phyloP scores from a whole-genome alignment of 2,113 vertebrate species.

The Pavo muticus region DNA sequence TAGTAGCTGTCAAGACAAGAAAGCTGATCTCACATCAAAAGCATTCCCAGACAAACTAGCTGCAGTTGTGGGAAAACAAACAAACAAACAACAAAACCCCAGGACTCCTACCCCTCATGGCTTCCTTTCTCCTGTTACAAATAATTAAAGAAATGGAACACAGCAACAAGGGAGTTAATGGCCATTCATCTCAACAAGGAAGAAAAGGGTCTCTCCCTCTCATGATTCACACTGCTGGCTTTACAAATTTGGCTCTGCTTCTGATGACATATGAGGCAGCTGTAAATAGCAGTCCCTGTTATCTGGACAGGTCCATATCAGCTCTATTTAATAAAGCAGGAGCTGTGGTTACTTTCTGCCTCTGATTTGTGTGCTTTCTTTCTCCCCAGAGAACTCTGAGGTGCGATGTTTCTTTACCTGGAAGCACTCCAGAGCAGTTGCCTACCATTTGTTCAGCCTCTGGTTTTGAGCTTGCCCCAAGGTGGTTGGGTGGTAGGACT shows the following conservation, averaged over 20 bases:
- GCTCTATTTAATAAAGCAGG: background rate
- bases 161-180: background rate
- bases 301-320: background rate
- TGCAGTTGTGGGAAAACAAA: background rate
- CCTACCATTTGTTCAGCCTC: slow-evolving; percentile 14
- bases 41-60: background rate
- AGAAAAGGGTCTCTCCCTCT: background rate
- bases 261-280: background rate
- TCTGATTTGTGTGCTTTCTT: background rate
- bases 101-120: background rate
- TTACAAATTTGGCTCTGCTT: background rate
- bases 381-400: background rate
- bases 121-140: background rate
- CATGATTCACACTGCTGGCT: background rate
- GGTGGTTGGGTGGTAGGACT: background rate
- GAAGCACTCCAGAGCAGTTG: background rate
- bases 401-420: background rate
- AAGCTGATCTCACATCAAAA: background rate
- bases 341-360: background rate
- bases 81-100: background rate
- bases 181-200: background rate
- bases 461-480: slow-evolving; percentile 13
- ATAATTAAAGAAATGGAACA: background rate
- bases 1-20: background rate
- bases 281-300: background rate